phyloP scores from a whole-genome alignment of 1,140 invertebrate genomes.

The Lepidotrigona ventralis region DNA sequence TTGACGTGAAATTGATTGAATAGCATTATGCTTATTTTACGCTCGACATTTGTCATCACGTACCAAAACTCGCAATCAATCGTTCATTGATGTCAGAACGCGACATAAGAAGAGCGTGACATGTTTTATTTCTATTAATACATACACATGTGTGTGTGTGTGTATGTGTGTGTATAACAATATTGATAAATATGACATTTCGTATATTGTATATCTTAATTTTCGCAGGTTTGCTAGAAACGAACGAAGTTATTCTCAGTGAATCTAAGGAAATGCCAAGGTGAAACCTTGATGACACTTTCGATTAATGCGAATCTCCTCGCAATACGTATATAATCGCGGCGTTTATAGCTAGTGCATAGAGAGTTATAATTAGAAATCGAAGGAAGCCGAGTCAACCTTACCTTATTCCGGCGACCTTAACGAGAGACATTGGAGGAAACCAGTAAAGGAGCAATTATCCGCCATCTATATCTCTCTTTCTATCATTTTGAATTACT shows the following conservation, averaged over 20 bases:
- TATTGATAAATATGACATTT: neutral
- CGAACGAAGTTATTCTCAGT: neutral
- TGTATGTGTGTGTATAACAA: neutral
- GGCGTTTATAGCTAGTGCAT: constrained; percentile 14
- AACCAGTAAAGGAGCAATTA: neutral
- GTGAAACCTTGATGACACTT: constrained; percentile 26
- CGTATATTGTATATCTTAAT: neutral
- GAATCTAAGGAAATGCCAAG: constrained; percentile 23
- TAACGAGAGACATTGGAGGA: neutral
- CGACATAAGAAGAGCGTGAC: neutral
- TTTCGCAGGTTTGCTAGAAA: neutral
- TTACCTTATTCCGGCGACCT: constrained; percentile 29
- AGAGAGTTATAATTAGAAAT: constrained; percentile 27
- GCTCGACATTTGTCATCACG: neutral
- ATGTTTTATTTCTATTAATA: neutral
- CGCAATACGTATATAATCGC: constrained; percentile 3
- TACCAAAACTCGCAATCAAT: neutral
- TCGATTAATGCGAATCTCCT: constrained; percentile 25
- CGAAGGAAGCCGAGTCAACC: constrained; percentile 10
- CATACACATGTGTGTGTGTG: too few species aligned
- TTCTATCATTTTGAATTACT: neutral
- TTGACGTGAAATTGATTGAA: neutral
- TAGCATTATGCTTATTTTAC: neutral
- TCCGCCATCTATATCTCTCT: neutral
- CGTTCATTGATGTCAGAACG: too few species aligned